A percentile compares a stretch with the other conserved stretches of the same genome.
phyloP scores from a whole-genome alignment of 2,888 invertebrate species.

The Drosophila pullipes region DNA sequence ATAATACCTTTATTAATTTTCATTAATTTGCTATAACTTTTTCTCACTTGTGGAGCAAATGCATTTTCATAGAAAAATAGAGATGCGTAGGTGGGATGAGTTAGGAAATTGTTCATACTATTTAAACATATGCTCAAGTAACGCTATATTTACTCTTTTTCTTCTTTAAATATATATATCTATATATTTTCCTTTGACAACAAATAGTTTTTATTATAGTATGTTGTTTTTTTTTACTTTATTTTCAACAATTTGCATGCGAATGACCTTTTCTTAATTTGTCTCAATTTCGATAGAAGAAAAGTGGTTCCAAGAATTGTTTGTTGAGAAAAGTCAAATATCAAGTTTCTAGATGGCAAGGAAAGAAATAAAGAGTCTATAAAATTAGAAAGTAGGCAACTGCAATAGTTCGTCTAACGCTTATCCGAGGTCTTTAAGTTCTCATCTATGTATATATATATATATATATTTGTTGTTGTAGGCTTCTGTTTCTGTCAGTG shows the following conservation, averaged over 20 bases:
- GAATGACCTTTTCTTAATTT: conserved; percentile 30
- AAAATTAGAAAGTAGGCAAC: conserved; percentile 40
- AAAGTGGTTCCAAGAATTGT: conserved; percentile 14
- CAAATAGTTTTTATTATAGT: conserved; percentile 48
- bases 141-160: conserved; percentile 44
- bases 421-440: conserved; percentile 61
- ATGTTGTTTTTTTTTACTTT: not conserved
- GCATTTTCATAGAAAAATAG: conserved; percentile 84
- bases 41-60: conserved; percentile 68
- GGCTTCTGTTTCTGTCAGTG: conserved; percentile 71
- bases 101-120: conserved; percentile 82
- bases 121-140: conserved; percentile 54
- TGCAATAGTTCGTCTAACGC: conserved; percentile 47
- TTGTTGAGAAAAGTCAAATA: conserved; percentile 2
- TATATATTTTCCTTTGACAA: conserved; percentile 39
- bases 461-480: conserved; percentile 36
- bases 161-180: conserved; percentile 6
- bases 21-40: conserved; percentile 43
- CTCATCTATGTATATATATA: conserved; percentile 47
- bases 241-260: conserved; percentile 51
- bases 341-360: conserved; percentile 10
- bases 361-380: conserved; percentile 16
- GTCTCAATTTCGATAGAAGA: conserved; percentile 15
- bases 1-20: conserved; percentile 27
- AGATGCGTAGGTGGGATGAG: conserved; percentile 85